phyloP scores from a whole-genome alignment of 2,113 vertebrate genomes.

The Mellivora capensis region DNA sequence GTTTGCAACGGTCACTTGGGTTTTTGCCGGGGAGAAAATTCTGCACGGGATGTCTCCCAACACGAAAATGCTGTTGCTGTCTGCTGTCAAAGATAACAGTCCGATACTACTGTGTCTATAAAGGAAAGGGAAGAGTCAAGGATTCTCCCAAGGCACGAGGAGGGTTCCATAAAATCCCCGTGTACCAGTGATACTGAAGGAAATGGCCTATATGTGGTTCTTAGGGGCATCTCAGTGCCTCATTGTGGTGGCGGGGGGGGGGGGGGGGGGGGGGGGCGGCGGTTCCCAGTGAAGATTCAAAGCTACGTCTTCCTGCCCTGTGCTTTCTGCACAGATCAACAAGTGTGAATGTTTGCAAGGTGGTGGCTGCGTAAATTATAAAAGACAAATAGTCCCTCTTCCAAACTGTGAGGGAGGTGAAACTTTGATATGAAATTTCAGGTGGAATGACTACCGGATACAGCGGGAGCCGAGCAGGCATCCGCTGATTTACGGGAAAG shows the following conservation, averaged over 20 bases:
- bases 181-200: rapidly evolving
- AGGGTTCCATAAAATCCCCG: not conserved
- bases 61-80: not conserved
- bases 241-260: rapidly evolving
- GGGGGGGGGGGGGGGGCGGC: not conserved
- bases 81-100: not conserved
- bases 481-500: rapidly evolving
- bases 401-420: no score
- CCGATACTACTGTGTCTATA: not conserved
- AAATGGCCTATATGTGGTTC: rapidly evolving
- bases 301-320: not conserved
- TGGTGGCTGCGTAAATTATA: not conserved
- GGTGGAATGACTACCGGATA: rapidly evolving
- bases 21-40: conserved; percentile 11
- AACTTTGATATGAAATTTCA: not conserved
- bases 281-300: no score
- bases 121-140: not conserved
- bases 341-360: not conserved
- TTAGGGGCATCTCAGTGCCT: rapidly evolving
- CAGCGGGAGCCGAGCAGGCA: rapidly evolving
- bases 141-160: not conserved
- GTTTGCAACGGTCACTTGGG: not conserved
- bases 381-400: not conserved
- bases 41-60: not conserved
- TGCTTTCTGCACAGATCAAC: not conserved